A percentile compares a stretch with the other conserved stretches of the same genome.
Conservation (phyloP, 2,888 invertebrate species). For the Carpatolechia fugitivella region DNA sequence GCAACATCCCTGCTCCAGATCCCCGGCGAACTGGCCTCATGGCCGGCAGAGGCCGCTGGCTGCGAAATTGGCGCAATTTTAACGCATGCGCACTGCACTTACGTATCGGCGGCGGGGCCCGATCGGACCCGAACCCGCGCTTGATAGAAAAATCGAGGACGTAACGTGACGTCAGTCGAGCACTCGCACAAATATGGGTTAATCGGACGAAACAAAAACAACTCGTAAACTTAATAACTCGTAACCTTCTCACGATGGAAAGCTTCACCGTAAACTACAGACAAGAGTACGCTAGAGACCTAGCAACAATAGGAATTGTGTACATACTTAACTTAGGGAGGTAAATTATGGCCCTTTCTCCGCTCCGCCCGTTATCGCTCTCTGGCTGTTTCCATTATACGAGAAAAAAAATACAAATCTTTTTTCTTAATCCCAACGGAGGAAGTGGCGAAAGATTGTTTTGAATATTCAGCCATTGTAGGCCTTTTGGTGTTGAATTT, state of each 20-base stretch:
- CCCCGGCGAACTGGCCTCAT: constrained; percentile 53
- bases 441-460: constrained; percentile 43
- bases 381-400: constrained; percentile 42
- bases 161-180: constrained; percentile 69
- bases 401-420: constrained; percentile 47
- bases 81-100: constrained; percentile 67
- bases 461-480: constrained; percentile 48
- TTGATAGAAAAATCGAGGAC: constrained; percentile 76
- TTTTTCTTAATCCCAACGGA: constrained; percentile 43
- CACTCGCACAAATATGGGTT: constrained; percentile 67
- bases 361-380: constrained; percentile 33
- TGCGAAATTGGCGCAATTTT: constrained; percentile 76
- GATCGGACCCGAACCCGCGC: constrained; percentile 67
- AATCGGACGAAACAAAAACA: constrained; percentile 69
- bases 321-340: constrained; percentile 13
- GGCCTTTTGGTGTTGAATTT: constrained; percentile 31
- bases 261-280: constrained; percentile 2
- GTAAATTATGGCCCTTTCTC: constrained; percentile 35
- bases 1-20: constrained; percentile 63
- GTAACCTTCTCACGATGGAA: constrained; percentile 9
- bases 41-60: constrained; percentile 70
- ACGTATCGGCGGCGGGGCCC: constrained; percentile 67
- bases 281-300: not conserved
- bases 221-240: constrained; percentile 35
- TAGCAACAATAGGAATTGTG: constrained; percentile 20